Base-by-base conservation (phyloP, 2,113 vertebrate species). In the Alethe diademata region DNA sequence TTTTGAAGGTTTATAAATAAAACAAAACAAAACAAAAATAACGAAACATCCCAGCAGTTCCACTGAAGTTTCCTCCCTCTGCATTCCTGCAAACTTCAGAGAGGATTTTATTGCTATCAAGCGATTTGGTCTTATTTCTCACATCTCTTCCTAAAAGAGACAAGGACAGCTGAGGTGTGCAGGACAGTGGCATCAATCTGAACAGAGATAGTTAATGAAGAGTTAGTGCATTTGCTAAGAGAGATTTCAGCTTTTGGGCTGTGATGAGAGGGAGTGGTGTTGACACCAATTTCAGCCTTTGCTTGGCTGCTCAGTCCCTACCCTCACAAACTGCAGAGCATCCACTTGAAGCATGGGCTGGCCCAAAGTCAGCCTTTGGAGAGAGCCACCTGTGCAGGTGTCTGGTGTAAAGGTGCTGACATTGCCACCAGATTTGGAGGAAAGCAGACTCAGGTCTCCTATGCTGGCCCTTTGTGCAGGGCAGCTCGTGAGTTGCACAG, bases 401-500 rank as follows among this genome's bases (percentile, higher is more conserved):
- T 6, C 42, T 56, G 13, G 4, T 56, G 36, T 28, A 20, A 88
- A 83, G 12, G 15, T 40, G 45, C 58, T 73, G 64, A 29, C 54
- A 83, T 38, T 61, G 36, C 15, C 50, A 48, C 15, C 23, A 65
- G 36, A 4, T 65, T 33, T 88, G 62, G 35, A 85, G 20, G 45
- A 51, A 14, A 86, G 36, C 31, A 78, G 18, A 60, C 45, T 11
- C 26, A 72, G 15, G 20, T 53, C 18, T 22, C 14, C 61, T 56
- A 5, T 5, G 19, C n/a, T 36, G 36, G 23, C n/a, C 18, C 33
- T 57, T 86, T 14, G 6, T 47, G 38, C 11, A 45, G 6, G 23
- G 38, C 69, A 65, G 31, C 51, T 62, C 0, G 0, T 61, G 60
- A 42, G 12, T 72, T 48, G 26, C 28, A 36, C 0, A 1, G 23